Evolutionary conservation across 2,888 invertebrate species (phyloP).

Genomic region (Nematopogon swammerdamellus): DNA sequence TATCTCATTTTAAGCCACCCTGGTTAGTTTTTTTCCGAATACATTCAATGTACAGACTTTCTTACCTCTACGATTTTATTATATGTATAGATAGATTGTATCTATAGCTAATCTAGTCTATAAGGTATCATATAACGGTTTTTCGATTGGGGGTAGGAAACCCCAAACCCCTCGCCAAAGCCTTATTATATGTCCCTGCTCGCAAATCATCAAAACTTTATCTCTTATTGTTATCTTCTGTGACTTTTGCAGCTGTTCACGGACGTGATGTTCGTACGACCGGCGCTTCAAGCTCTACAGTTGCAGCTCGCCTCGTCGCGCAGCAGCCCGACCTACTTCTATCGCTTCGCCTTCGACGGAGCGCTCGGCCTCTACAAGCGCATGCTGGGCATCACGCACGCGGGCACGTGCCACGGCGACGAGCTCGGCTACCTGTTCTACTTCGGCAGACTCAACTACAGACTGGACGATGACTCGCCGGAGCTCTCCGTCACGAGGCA

Average conservation of each 20-base stretch:
- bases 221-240: no score
- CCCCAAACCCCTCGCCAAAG: no score
- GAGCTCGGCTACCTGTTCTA: slow-evolving; percentile 64
- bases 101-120: no score
- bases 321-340: slow-evolving; percentile 56
- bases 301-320: slow-evolving; percentile 32
- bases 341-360: slow-evolving; percentile 61
- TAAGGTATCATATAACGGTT: no score
- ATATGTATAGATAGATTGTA: no score
- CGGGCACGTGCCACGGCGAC: slow-evolving; percentile 62
- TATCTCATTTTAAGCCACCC: no score
- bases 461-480: slow-evolving; percentile 55
- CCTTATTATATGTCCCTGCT: no score
- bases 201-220: no score
- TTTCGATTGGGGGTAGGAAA: no score
- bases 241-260: slow-evolving; percentile 61
- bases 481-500: slow-evolving; percentile 56
- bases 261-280: slow-evolving; percentile 61
- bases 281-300: slow-evolving; percentile 50
- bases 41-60: no score
- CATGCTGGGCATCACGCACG: slow-evolving; percentile 56
- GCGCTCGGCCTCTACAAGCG: slow-evolving; percentile 61
- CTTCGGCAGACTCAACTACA: slow-evolving; percentile 60
- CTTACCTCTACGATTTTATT: no score
- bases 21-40: no score